Percentiles rank a stretch among this genome's conserved stretches.
phyloP scores from a whole-genome alignment of 92 coral and sea anemone genomes.

The Porites evermanni region DNA sequence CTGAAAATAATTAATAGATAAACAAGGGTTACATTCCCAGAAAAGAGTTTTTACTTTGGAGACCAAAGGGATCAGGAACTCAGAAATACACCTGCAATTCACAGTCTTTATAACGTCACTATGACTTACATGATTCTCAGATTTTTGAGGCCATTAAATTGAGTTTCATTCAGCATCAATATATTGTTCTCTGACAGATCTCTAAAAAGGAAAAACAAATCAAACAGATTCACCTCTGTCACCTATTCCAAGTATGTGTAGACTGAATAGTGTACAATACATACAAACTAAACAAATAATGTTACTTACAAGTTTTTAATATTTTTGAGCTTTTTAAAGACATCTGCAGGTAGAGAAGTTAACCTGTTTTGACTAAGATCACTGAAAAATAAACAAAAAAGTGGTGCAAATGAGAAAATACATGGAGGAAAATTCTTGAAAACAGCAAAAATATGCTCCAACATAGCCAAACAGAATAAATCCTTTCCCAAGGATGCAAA shows the following conservation, averaged over 20 bases:
- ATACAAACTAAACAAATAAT: background rate
- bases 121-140: constrained; percentile 40
- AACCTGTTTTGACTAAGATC: constrained; percentile 58
- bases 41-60: too few species aligned
- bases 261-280: background rate
- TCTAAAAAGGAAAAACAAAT: constrained; percentile 32
- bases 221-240: background rate
- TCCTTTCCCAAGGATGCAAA: too few species aligned
- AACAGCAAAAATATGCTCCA: background rate
- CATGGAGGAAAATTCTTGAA: too few species aligned
- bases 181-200: constrained; percentile 63
- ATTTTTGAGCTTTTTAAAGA: constrained; percentile 55
- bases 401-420: background rate
- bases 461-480: too few species aligned
- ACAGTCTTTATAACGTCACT: background rate
- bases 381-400: constrained; percentile 23
- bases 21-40: too few species aligned
- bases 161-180: constrained; percentile 40
- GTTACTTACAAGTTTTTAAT: constrained; percentile 64
- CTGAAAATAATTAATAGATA: background rate
- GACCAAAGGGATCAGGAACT: too few species aligned
- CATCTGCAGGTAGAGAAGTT: constrained; percentile 40
- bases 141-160: constrained; percentile 24
- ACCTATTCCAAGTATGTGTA: background rate
- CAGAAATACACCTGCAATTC: too few species aligned